Evolutionary conservation across 2,113 vertebrate species (phyloP).

Genomic region (Sinocyclocheilus grahami): DNA sequence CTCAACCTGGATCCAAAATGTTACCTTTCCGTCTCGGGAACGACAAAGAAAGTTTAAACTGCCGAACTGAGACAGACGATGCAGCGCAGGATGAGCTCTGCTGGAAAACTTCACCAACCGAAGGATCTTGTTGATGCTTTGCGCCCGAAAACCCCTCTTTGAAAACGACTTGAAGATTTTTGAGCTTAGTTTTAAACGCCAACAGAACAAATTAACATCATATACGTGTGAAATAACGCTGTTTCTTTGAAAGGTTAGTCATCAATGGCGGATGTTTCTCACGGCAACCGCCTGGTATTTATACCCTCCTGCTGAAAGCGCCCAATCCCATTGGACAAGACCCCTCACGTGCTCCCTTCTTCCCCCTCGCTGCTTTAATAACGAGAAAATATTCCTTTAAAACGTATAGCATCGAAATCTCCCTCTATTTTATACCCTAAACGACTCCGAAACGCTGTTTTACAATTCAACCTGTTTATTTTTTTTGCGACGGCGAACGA

Average conservation of each 20-base stretch:
- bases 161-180: background rate
- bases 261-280: constrained; percentile 61
- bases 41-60: constrained; percentile 61
- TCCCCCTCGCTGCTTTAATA: constrained; percentile 40
- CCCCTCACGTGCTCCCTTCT: constrained; percentile 57
- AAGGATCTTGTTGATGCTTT: constrained; percentile 46
- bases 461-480: background rate
- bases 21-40: constrained; percentile 67
- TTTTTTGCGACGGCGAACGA: background rate
- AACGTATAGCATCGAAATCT: background rate
- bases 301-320: constrained; percentile 62
- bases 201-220: background rate
- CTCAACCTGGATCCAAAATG: constrained; percentile 47
- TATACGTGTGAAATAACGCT: background rate
- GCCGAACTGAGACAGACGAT: constrained; percentile 60
- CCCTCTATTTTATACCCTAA: background rate
- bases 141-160: constrained; percentile 19
- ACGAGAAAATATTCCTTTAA: background rate
- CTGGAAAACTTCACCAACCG: constrained; percentile 51
- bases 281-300: constrained; percentile 66
- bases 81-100: constrained; percentile 57
- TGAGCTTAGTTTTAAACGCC: background rate
- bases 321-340: constrained; percentile 66
- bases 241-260: constrained; percentile 44
- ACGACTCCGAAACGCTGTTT: background rate